Conservation (phyloP, 2,888 invertebrate genomes). For the Atrina japonica region DNA sequence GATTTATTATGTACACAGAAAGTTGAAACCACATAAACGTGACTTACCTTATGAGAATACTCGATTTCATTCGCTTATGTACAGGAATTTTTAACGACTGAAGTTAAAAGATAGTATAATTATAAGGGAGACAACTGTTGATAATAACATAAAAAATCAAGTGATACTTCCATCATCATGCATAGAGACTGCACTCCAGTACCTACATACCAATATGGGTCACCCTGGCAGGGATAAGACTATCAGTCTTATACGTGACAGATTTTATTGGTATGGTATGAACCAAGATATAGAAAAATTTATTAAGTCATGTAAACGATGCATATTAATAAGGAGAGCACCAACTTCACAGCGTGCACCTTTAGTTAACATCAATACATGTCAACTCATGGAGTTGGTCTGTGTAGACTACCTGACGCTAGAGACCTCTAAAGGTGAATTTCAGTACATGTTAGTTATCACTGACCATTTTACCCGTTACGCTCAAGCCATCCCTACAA, state of each 20-base stretch:
- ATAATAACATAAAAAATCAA: conserved; percentile 12
- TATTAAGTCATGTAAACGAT: conserved; percentile 24
- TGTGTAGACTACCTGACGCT: conserved; percentile 38
- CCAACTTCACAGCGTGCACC: conserved; percentile 24
- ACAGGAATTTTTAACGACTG: conserved; percentile 16
- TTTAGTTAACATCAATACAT: conserved; percentile 25
- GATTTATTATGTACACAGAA: conserved; percentile 1
- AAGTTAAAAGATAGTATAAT: too few relatives aligned
- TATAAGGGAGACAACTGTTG: conserved; percentile 2
- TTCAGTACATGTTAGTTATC: conserved; percentile 25
- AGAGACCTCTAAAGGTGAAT: conserved; percentile 26
- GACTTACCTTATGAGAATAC: not conserved
- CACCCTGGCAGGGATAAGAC: conserved; percentile 43
- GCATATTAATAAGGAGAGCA: conserved; percentile 19
- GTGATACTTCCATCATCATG: conserved; percentile 32
- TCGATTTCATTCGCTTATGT: not conserved
- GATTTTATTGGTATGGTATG: conserved; percentile 35
- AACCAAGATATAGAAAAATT: conserved; percentile 13
- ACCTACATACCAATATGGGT: conserved; percentile 38
- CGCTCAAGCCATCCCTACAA: conserved; percentile 36
- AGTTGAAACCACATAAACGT: not conserved
- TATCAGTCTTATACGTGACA: conserved; percentile 2
- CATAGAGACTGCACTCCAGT: conserved; percentile 10
- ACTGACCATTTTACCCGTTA: conserved; percentile 35
- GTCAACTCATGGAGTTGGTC: conserved; percentile 35